phyloP scores from a whole-genome alignment of 2,113 vertebrate genomes.

The Paramormyrops kingsleyae region DNA sequence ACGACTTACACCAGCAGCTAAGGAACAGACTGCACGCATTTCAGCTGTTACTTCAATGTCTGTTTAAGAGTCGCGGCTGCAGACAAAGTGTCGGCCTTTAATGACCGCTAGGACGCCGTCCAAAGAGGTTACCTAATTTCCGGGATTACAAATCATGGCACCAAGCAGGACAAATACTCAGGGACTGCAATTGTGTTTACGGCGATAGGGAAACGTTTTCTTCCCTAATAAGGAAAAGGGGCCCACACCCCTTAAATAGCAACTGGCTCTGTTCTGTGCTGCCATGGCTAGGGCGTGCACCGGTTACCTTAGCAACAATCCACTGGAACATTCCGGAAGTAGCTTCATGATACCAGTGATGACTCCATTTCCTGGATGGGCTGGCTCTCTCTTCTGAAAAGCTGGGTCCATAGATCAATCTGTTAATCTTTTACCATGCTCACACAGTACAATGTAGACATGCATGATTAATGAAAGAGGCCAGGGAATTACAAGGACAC shows the following conservation, averaged over 20 bases:
- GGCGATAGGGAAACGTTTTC: neutral
- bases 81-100: neutral
- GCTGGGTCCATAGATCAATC: neutral
- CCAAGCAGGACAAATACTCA: neutral
- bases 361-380: neutral
- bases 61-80: neutral
- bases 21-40: neutral
- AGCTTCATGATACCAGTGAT: neutral
- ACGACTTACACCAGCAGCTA: neutral
- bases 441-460: neutral
- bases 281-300: neutral
- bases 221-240: neutral
- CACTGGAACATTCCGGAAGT: neutral
- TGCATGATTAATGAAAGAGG: neutral
- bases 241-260: neutral
- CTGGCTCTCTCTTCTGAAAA: neutral
- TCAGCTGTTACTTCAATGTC: neutral
- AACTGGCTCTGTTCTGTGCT: neutral
- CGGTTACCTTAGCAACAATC: constrained; percentile 20
- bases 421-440: constrained; percentile 2
- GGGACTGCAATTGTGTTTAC: neutral
- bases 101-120: neutral
- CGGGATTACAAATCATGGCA: neutral
- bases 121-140: neutral
- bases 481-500: neutral